Evolutionary conservation across 37 sponge, comb jelly and placozoan species (phyloP).

Genomic region (Halichondria panicea): DNA sequence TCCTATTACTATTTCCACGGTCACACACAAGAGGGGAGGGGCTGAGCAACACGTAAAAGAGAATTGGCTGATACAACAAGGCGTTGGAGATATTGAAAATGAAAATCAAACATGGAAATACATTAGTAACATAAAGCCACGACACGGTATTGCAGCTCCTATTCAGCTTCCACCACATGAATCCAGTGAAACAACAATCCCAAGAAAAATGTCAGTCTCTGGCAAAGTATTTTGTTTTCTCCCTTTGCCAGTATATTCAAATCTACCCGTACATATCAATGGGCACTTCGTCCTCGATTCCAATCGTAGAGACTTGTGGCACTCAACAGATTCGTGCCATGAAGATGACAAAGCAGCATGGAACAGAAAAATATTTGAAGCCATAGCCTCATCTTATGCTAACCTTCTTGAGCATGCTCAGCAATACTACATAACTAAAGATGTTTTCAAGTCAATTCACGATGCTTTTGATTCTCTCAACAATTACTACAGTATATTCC

Average conservation of each 20-base stretch:
- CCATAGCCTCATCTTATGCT: slow-evolving; percentile 60
- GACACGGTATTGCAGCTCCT: slow-evolving; percentile 59
- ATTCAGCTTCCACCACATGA: not conserved
- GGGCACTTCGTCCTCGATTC: slow-evolving; percentile 39
- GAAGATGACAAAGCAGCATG: slow-evolving; percentile 39
- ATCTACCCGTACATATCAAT: slow-evolving; percentile 57
- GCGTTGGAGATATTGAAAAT: slow-evolving; percentile 33
- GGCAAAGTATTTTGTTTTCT: slow-evolving; percentile 53
- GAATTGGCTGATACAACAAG: slow-evolving; percentile 52
- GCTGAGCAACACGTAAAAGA: slow-evolving; percentile 9
- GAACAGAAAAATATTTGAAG: slow-evolving; percentile 54
- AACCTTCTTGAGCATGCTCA: slow-evolving; percentile 25
- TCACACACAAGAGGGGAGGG: not conserved
- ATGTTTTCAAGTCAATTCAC: not conserved
- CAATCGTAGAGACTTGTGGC: slow-evolving; percentile 39
- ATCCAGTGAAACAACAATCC: not conserved
- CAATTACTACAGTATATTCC: slow-evolving; percentile 3
- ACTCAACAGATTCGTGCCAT: not conserved
- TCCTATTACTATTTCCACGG: slow-evolving; percentile 17
- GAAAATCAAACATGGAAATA: slow-evolving; percentile 17
- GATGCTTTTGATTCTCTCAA: not conserved
- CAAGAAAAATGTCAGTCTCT: not conserved
- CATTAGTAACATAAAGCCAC: slow-evolving; percentile 16
- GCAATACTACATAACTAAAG: not conserved
- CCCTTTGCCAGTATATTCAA: slow-evolving; percentile 30